These are phyloP conservation scores for Thera obeliscata DNA, from an alignment of 2,888 invertebrate species.

Conservation along the genomic window DNA sequence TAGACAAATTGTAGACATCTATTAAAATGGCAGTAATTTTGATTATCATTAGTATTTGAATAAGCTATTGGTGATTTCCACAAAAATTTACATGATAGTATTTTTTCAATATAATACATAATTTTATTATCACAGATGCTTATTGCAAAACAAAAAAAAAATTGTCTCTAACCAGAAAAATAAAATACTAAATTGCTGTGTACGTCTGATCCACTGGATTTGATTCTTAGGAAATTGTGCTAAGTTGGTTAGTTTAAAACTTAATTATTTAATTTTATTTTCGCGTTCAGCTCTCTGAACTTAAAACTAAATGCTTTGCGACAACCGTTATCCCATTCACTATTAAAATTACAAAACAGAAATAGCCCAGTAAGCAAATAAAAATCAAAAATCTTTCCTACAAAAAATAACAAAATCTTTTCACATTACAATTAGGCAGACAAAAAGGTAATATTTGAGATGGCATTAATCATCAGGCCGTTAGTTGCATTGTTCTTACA, in stretches of 20 bases:
- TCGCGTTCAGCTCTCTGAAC: slow-evolving; percentile 57
- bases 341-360: slow-evolving; percentile 31
- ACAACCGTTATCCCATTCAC: slow-evolving; percentile 49
- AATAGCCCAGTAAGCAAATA: slow-evolving; percentile 22
- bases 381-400: slow-evolving; percentile 45
- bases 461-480: background rate
- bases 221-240: slow-evolving; percentile 15
- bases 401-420: slow-evolving; percentile 37
- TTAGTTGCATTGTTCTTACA: background rate
- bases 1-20: slow-evolving; percentile 36
- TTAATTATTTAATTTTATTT: slow-evolving; percentile 28
- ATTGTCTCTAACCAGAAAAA: background rate
- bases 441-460: background rate
- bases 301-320: slow-evolving; percentile 70
- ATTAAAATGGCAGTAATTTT: slow-evolving; percentile 75
- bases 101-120: slow-evolving; percentile 51
- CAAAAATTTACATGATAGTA: slow-evolving; percentile 28
- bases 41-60: slow-evolving; percentile 52
- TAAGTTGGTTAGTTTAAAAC: slow-evolving; percentile 14
- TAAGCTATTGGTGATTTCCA: slow-evolving; percentile 43
- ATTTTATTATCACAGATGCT: slow-evolving; percentile 77
- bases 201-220: background rate
- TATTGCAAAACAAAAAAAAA: slow-evolving; percentile 62
- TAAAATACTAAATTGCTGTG: background rate
- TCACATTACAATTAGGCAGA: slow-evolving; percentile 1